Conservation (phyloP, 2,797 vertebrate genomes). For the Pseudochirops corinnae region DNA sequence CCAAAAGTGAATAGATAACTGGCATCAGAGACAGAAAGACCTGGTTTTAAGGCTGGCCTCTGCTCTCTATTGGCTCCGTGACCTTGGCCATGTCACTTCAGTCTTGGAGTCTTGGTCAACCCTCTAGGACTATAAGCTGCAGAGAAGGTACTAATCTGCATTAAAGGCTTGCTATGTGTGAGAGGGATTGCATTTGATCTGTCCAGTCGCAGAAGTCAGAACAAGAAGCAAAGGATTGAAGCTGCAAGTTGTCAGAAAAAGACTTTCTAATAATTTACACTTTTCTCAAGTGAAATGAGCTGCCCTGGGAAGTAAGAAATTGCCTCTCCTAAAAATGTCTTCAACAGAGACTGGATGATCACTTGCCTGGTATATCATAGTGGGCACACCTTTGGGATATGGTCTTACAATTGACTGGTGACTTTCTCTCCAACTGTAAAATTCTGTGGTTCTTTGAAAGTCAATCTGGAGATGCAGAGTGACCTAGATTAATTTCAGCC, state of each 20-base stretch:
- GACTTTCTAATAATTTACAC: not conserved
- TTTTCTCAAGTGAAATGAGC: not conserved
- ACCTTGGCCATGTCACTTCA: not conserved
- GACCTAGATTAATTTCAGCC: not conserved
- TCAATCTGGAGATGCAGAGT: not conserved
- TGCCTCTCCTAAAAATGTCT: not conserved
- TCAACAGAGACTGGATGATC: not conserved
- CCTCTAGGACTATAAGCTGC: not conserved
- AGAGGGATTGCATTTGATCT: not conserved
- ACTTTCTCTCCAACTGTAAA: not conserved
- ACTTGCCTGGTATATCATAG: not conserved
- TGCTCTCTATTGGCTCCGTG: not conserved
- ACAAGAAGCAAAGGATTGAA: not conserved
- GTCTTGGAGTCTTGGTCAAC: not conserved
- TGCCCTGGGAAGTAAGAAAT: not conserved
- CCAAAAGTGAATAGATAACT: not conserved
- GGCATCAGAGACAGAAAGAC: not conserved
- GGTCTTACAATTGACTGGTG: not conserved
- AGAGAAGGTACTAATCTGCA: not conserved
- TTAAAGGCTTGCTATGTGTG: not conserved
- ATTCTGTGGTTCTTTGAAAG: not conserved
- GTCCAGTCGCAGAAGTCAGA: not conserved
- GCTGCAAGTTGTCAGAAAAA: not conserved
- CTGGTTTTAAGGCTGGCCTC: not conserved
- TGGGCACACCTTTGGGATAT: not conserved